Evolutionary conservation across 1,140 invertebrate genomes (phyloP).

Genomic region (Pogonomyrmex barbatus): DNA sequence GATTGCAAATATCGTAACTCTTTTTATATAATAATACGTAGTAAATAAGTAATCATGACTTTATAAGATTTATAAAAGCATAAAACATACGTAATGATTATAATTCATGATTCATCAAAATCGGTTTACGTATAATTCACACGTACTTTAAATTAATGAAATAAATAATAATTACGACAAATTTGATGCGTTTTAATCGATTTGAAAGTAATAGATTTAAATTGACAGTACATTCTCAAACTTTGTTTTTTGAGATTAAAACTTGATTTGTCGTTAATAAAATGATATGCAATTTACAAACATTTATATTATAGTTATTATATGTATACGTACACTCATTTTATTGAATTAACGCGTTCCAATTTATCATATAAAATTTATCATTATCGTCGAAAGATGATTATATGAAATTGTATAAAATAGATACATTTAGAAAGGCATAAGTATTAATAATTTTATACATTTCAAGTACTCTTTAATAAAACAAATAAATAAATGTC

Average conservation of each 20-base stretch:
- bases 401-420: not conserved
- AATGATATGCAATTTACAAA: not conserved
- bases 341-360: not conserved
- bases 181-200: not conserved
- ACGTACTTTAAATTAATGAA: not conserved
- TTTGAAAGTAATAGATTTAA: not conserved
- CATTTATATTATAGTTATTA: conserved; percentile 17
- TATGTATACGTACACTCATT: not conserved
- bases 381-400: not conserved
- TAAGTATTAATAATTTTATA: not conserved
- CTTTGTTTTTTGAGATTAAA: not conserved
- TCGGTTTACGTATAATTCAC: not conserved
- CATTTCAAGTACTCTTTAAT: conserved; percentile 5
- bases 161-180: not conserved
- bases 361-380: not conserved
- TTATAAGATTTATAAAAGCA: not conserved
- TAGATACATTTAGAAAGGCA: not conserved
- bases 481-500: conserved; percentile 29
- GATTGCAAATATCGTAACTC: not conserved
- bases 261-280: not conserved
- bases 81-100: not conserved
- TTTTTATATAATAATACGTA: not conserved
- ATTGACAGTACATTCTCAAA: not conserved
- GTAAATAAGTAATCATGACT: not conserved
- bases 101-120: not conserved